These are phyloP conservation scores for Gadus macrocephalus DNA, from an alignment of 2,113 vertebrate species.

Conservation along the genomic window DNA sequence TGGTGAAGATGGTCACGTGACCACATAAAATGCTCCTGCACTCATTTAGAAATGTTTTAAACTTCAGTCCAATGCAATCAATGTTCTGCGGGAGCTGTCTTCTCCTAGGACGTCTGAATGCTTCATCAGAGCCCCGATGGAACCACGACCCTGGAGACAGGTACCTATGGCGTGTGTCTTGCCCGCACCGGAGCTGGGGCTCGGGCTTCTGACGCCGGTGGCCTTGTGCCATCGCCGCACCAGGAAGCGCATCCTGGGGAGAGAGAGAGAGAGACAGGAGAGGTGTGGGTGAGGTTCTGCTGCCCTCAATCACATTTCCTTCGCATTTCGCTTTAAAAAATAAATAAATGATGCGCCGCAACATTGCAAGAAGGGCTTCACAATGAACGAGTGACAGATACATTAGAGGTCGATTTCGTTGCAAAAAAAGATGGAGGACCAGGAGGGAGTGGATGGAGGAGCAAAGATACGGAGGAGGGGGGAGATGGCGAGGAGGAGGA, in stretches of 20 bases:
- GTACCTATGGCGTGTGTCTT: conserved; percentile 81
- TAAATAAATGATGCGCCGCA: no score
- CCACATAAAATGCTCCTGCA: neutral
- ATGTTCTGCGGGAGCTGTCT: neutral
- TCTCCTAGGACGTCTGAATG: neutral
- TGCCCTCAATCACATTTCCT: neutral
- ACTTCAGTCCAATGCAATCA: neutral
- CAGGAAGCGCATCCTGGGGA: conserved; percentile 89
- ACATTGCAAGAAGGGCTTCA: no score
- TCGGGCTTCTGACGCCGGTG: conserved; percentile 67
- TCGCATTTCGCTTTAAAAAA: no score
- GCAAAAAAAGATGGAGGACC: no score
- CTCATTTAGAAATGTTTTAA: neutral
- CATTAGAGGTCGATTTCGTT: no score
- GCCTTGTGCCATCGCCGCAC: conserved; percentile 89
- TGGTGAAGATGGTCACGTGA: no score
- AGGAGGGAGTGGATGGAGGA: no score
- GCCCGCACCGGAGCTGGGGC: conserved; percentile 50
- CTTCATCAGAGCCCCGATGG: neutral
- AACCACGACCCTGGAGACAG: neutral
- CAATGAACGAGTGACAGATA: no score
- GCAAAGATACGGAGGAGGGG: no score
- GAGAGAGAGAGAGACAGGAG: no score
- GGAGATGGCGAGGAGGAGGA: no score
- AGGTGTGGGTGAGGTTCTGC: no score